These are phyloP conservation scores for Odontocolon sp. DNA, from an alignment of 2,888 invertebrate genomes.

Conservation along the genomic window DNA sequence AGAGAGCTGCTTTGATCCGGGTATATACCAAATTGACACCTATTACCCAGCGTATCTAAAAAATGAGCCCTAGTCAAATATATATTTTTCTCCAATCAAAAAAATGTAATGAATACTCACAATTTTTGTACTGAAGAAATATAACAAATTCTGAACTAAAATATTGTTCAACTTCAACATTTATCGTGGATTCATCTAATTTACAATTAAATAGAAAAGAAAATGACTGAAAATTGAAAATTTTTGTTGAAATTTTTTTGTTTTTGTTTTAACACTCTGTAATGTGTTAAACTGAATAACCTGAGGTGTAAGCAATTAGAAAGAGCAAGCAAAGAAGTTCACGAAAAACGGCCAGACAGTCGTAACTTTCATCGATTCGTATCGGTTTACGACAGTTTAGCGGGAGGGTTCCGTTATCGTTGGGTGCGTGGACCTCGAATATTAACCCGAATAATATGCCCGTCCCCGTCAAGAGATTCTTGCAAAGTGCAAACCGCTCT, in stretches of 20 bases:
- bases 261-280: too few species aligned
- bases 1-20: constrained; percentile 7
- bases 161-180: too few species aligned
- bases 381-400: constrained; percentile 40
- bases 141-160: too few species aligned
- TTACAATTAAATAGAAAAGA: too few species aligned
- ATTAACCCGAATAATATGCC: constrained; percentile 15
- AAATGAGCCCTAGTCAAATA: neutral
- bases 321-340: neutral
- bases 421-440: constrained; percentile 8
- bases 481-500: constrained; percentile 16
- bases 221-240: too few species aligned
- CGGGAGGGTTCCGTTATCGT: neutral
- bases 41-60: constrained; percentile 20
- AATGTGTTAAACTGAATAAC: neutral
- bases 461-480: neutral
- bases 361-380: constrained; percentile 39
- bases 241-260: too few species aligned
- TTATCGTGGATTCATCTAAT: too few species aligned
- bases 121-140: too few species aligned
- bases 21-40: neutral
- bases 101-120: too few species aligned
- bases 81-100: too few species aligned
- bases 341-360: neutral
- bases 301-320: constrained; percentile 2